Conservation (phyloP, 2,888 invertebrate genomes). For the Germaria angustata region DNA sequence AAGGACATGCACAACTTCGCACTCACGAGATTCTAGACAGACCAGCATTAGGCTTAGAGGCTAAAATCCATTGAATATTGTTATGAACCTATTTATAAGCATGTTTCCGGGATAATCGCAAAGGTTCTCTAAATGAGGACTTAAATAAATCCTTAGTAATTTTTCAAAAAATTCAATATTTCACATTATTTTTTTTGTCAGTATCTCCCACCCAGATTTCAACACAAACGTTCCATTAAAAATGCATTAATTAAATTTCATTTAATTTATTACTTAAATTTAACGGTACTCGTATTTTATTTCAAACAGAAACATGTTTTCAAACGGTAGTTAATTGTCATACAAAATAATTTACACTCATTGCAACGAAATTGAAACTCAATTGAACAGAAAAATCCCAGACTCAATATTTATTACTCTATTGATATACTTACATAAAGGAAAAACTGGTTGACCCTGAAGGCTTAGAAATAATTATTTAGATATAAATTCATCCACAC, state of each 20-base stretch:
- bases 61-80: too few species aligned
- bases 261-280: slow-evolving; percentile 49
- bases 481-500: neutral
- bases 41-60: too few species aligned
- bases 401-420: slow-evolving; percentile 31
- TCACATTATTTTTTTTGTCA: neutral
- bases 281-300: slow-evolving; percentile 50
- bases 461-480: slow-evolving; percentile 20
- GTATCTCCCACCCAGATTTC: neutral
- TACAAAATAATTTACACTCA: slow-evolving; percentile 19
- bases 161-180: too few species aligned
- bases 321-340: slow-evolving; percentile 37
- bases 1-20: too few species aligned
- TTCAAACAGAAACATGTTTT: slow-evolving; percentile 24
- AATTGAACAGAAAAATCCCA: slow-evolving; percentile 37
- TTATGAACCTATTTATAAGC: too few species aligned
- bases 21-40: too few species aligned
- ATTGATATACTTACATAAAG: neutral
- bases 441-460: slow-evolving; percentile 65
- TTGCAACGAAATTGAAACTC: slow-evolving; percentile 28
- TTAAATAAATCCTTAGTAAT: too few species aligned
- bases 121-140: too few species aligned
- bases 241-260: slow-evolving; percentile 48
- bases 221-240: neutral
- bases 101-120: too few species aligned